Evolutionary conservation across 2,888 invertebrate species (phyloP).

Genomic region (Morinoia aosen): DNA sequence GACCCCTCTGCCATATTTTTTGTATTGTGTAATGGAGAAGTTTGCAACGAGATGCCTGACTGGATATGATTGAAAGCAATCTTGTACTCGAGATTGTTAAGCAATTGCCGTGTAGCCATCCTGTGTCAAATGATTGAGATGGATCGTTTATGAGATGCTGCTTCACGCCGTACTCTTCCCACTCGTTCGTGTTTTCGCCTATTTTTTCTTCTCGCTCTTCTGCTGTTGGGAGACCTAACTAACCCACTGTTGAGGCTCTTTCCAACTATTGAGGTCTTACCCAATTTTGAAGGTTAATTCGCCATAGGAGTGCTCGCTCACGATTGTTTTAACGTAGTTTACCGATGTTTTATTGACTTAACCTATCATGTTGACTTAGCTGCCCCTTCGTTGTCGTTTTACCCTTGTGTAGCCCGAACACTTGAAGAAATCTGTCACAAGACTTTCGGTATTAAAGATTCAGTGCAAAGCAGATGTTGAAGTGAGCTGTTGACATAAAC

Average conservation of each 20-base stretch:
- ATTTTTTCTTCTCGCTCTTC: neutral
- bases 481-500: too few species aligned
- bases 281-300: too few species aligned
- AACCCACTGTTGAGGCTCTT: neutral
- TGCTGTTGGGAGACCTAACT: neutral
- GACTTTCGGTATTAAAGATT: too few species aligned
- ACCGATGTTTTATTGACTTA: too few species aligned
- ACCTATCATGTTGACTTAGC: too few species aligned
- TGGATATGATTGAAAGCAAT: constrained; percentile 31
- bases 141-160: constrained; percentile 15
- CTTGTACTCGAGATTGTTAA: constrained; percentile 22
- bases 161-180: neutral
- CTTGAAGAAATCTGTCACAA: too few species aligned
- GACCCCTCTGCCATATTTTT: neutral
- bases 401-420: too few species aligned
- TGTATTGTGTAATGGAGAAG: neutral
- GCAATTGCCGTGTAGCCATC: constrained; percentile 6
- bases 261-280: too few species aligned
- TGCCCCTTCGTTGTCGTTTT: too few species aligned
- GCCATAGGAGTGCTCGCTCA: too few species aligned
- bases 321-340: too few species aligned
- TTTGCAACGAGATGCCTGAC: neutral
- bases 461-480: too few species aligned
- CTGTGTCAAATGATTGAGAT: constrained; percentile 28
- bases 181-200: neutral